Conservation (phyloP, 2,888 invertebrate species). For the Pycnomerus fuliginosus region DNA sequence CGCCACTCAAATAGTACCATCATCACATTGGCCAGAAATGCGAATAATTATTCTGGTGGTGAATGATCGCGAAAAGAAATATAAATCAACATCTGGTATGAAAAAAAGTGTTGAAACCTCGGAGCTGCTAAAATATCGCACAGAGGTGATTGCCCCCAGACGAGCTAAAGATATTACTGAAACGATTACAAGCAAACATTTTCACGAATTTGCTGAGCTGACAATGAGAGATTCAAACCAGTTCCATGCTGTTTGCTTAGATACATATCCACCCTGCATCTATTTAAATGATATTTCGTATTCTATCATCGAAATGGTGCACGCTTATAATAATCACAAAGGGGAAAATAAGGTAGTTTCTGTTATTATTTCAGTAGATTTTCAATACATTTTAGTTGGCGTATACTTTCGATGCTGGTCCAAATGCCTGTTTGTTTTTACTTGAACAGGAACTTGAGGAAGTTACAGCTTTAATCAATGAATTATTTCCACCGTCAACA, state of each 20-base stretch:
- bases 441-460: slow-evolving; percentile 72
- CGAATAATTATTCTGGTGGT: slow-evolving; percentile 87
- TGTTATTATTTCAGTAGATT: no score
- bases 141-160: slow-evolving; percentile 70
- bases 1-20: slow-evolving; percentile 71
- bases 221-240: slow-evolving; percentile 98
- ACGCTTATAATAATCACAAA: slow-evolving; percentile 73
- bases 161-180: slow-evolving; percentile 61
- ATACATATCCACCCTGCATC: slow-evolving; percentile 89
- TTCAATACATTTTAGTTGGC: slow-evolving; percentile 68
- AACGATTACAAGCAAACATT: slow-evolving; percentile 70
- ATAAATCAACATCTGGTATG: slow-evolving; percentile 90
- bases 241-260: slow-evolving; percentile 90
- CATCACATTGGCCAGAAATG: slow-evolving; percentile 87
- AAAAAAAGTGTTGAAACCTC: slow-evolving; percentile 77
- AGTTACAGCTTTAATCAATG: slow-evolving; percentile 66
- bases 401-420: slow-evolving; percentile 98
- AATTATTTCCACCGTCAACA: slow-evolving; percentile 72
- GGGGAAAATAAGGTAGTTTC: slow-evolving; percentile 64
- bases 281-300: slow-evolving; percentile 92
- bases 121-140: slow-evolving; percentile 73
- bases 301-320: slow-evolving; percentile 75
- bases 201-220: slow-evolving; percentile 82
- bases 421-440: slow-evolving; percentile 91
- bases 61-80: slow-evolving; percentile 78